Conservation (phyloP, 1,140 invertebrate species). For the Brachionus angularis region DNA sequence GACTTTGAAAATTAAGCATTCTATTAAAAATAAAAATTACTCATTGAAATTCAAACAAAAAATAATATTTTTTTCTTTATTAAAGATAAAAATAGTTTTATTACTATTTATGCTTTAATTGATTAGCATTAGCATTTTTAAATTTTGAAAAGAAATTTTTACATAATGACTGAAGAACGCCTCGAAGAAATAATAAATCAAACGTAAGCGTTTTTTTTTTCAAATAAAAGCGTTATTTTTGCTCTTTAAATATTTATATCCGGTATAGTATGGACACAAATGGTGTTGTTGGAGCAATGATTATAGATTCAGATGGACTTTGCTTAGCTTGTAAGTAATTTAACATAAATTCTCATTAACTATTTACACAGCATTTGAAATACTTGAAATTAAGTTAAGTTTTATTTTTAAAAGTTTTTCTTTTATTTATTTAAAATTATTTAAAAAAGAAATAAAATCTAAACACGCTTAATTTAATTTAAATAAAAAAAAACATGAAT, state of each 20-base stretch:
- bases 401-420: background rate
- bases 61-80: no score
- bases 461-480: background rate
- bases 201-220: background rate
- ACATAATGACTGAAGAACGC: constrained; percentile 9
- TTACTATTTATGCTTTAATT: no score
- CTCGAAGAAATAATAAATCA: constrained; percentile 33
- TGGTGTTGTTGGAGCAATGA: constrained; percentile 34
- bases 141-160: no score
- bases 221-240: background rate
- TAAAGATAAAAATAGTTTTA: no score
- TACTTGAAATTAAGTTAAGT: constrained; percentile 3
- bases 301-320: constrained; percentile 30
- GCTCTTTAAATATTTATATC: no score
- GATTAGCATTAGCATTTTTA: no score
- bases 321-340: constrained; percentile 35
- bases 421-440: constrained; percentile 14
- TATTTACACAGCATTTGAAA: background rate
- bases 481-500: constrained; percentile 19
- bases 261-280: constrained; percentile 24
- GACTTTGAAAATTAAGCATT: no score
- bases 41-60: no score
- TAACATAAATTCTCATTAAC: background rate
- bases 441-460: background rate
- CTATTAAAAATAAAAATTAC: no score